Conservation (phyloP, 2,113 vertebrate genomes). For the Falcunculus frontatus region DNA sequence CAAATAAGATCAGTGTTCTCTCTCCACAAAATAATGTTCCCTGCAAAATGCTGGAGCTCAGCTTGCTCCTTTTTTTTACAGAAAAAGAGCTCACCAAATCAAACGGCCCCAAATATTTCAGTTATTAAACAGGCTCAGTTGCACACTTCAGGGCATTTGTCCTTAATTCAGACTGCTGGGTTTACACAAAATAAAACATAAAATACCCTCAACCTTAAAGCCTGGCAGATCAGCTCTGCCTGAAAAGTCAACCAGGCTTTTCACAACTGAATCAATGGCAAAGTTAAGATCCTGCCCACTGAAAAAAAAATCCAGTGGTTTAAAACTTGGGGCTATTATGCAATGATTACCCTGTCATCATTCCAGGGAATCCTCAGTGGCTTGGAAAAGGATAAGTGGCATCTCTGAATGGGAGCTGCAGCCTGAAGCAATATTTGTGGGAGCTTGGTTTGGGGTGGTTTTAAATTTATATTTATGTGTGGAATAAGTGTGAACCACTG, state of each 20-base stretch:
- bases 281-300: background rate
- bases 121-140: background rate
- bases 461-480: background rate
- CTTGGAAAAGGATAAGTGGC: background rate
- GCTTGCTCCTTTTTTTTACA: background rate
- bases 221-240: background rate
- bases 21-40: background rate
- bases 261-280: background rate
- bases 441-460: background rate
- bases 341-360: background rate
- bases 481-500: background rate
- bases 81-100: background rate
- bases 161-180: background rate
- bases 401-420: background rate
- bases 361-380: background rate
- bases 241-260: background rate
- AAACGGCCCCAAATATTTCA: background rate
- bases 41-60: background rate
- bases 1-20: conserved; percentile 36
- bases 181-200: background rate
- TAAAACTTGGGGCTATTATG: background rate
- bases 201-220: background rate
- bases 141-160: background rate
- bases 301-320: background rate
- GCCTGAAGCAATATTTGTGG: background rate